Evolutionary conservation across 2,888 invertebrate genomes (phyloP).

Genomic region (Pammene aurita): DNA sequence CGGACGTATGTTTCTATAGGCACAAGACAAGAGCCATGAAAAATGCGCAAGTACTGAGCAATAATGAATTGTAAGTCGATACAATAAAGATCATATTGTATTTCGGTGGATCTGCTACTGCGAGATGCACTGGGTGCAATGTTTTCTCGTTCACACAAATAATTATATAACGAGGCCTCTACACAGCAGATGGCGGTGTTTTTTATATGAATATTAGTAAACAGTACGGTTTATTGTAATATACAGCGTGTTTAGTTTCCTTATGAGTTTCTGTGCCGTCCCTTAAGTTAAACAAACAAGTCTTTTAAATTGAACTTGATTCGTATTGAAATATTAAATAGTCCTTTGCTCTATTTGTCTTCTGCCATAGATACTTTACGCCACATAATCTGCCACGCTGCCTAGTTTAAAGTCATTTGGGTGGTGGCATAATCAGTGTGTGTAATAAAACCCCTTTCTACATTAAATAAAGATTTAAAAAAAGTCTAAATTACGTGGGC

Average conservation of each 20-base stretch:
- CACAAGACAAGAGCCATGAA: constrained; percentile 1
- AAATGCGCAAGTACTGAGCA: constrained; percentile 3
- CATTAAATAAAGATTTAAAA: no score
- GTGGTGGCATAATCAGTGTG: no score
- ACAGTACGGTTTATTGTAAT: constrained; percentile 62
- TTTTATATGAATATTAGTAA: constrained; percentile 76
- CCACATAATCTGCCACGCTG: no score
- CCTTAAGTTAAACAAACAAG: not conserved
- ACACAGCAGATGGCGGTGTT: constrained; percentile 74
- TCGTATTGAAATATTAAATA: no score
- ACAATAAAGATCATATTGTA: not conserved
- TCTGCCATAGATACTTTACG: no score
- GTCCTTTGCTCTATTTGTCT: no score
- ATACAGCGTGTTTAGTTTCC: constrained; percentile 54
- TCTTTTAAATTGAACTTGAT: no score
- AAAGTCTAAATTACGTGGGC: no score
- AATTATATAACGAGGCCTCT: constrained; percentile 67
- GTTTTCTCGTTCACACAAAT: constrained; percentile 66
- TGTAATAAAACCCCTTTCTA: no score
- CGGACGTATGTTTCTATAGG: constrained; percentile 23
- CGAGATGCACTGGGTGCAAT: constrained; percentile 44
- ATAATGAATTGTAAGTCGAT: constrained; percentile 8
- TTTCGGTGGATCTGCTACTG: constrained; percentile 28
- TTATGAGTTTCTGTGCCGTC: not conserved
- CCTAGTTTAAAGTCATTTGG: no score